A percentile compares a stretch with the other conserved stretches of the same genome.
Conservation (phyloP, 2,888 invertebrate genomes). For the Phania funesta region DNA sequence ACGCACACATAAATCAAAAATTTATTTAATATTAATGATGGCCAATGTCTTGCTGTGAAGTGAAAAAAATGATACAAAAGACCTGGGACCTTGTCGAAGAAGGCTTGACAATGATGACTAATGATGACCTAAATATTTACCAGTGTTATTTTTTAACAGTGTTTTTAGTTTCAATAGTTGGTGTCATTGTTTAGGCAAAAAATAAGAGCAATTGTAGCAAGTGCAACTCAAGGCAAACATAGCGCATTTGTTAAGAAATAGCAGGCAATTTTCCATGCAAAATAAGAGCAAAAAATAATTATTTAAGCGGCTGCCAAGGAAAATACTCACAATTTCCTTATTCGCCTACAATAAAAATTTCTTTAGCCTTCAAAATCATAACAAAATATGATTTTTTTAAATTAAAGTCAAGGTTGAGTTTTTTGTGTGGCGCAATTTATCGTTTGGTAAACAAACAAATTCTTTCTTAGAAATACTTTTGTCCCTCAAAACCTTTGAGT, state of each 20-base stretch:
- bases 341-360: background rate
- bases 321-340: background rate
- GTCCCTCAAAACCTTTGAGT: too few species aligned
- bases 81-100: constrained; percentile 30
- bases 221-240: constrained; percentile 22
- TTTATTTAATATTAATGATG: constrained; percentile 57
- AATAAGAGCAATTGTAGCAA: constrained; percentile 45
- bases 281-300: constrained; percentile 34
- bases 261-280: constrained; percentile 24
- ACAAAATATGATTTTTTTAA: constrained; percentile 20
- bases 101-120: constrained; percentile 22
- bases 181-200: constrained; percentile 3
- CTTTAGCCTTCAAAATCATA: constrained; percentile 27
- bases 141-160: constrained; percentile 35
- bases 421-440: constrained; percentile 5
- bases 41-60: constrained; percentile 49
- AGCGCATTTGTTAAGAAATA: background rate
- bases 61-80: constrained; percentile 3
- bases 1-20: constrained; percentile 59
- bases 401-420: constrained; percentile 23
- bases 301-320: background rate
- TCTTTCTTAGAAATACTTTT: background rate
- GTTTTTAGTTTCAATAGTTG: background rate
- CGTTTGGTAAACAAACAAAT: background rate
- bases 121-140: constrained; percentile 39